These are phyloP conservation scores for Plecotus auritus DNA, from an alignment of 2,113 vertebrate genomes.

Conservation along the genomic window DNA sequence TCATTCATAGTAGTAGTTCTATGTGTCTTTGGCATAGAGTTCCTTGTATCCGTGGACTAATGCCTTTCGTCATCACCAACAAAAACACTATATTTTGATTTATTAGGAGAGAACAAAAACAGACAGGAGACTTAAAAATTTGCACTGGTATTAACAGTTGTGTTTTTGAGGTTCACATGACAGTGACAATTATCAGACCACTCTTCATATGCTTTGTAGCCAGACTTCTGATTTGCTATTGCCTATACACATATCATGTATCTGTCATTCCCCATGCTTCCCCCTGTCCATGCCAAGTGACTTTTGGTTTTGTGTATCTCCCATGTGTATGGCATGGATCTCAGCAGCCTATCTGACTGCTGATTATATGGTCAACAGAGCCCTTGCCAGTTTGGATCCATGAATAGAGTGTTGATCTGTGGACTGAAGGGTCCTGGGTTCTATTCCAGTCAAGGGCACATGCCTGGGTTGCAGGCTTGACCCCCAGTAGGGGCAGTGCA, in stretches of 20 bases:
- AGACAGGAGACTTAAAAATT: background rate
- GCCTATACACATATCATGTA: too few species aligned
- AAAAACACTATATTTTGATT: background rate
- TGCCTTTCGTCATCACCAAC: background rate
- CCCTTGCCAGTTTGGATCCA: too few species aligned
- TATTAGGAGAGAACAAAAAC: background rate
- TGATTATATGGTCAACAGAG: background rate
- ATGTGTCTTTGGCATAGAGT: background rate
- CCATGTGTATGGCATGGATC: background rate
- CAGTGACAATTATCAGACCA: background rate
- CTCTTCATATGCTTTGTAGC: background rate
- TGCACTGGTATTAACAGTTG: background rate
- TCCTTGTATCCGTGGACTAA: background rate
- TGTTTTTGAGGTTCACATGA: background rate
- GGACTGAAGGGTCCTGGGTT: too few species aligned
- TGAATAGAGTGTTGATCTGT: too few species aligned
- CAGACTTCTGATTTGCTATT: background rate
- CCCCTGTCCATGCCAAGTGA: background rate
- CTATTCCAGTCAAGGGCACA: too few species aligned
- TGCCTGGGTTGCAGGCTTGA: too few species aligned
- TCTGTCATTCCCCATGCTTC: background rate
- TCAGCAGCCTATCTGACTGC: background rate
- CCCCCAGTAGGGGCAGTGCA: too few species aligned
- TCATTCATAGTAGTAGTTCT: background rate
- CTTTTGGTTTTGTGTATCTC: background rate